Base-by-base conservation (phyloP, 2,797 vertebrate genomes). In the Crenichthys baileyi region DNA sequence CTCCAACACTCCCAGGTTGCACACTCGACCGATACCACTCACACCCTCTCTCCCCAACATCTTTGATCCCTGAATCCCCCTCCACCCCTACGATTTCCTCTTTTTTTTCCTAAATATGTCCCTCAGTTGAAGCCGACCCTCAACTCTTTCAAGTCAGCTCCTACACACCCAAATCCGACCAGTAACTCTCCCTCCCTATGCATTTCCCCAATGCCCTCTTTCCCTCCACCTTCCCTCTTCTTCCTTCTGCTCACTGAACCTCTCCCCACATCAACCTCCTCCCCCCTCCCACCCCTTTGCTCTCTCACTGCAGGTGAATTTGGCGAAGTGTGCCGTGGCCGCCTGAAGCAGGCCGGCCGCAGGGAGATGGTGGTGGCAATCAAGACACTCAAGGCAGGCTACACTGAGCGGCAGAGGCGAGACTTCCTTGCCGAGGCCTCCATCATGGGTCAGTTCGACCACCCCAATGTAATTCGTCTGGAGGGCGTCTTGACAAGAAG, bases 391-490 rank as follows among this genome's bases (percentile, higher is more conserved):
- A 99, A 99, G 89, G 98, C 97, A 1, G 98, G 98, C 80, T 99
- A 99, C 94, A 99, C 98, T 0, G 98, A 99, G 89, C 94, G 96
- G 12, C 98, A 99, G 93, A 95, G 98, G 87, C 95, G 98, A 29
- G 98, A 99, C 93, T 99, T 99, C 94, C 95, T 99, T 1, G 98
- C 96, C 0, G 98, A 99, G 87, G 98, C 98, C 63, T 98, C 97
- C 78, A 99, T 99, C 94, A 99, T 99, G 98, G 98, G 98, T 50
- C 98, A 99, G 95, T 99, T 99, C 0, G 98, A 99, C 94, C 98
- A 99, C 82, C 98, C 98, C 87, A 99, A 99, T 83, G 98, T 99
- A 91, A 99, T 99, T 91, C 97, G 97, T 50, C 94, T 99, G 90
- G 98, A 99, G 83, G 98, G 98, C 0, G 98, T 99, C 87, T 96